Evolutionary conservation across 1,140 invertebrate species (phyloP).

Genomic region (Lucilia sericata): DNA sequence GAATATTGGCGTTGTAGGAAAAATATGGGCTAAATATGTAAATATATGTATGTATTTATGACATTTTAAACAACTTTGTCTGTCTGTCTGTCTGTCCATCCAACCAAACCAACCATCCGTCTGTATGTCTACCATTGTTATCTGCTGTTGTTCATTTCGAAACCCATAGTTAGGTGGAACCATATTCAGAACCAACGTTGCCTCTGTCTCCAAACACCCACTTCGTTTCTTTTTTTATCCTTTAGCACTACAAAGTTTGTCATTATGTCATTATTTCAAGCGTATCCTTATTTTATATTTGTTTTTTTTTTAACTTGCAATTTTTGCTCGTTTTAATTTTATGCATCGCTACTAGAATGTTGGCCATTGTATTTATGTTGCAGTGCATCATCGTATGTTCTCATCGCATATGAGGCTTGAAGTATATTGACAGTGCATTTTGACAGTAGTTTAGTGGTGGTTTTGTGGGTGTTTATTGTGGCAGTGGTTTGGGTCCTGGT

Average conservation of each 20-base stretch:
- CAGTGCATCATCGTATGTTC: too few relatives aligned
- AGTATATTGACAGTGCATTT: slow-evolving; percentile 16
- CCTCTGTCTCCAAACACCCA: neutral
- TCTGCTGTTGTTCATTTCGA: neutral
- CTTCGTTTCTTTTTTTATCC: neutral
- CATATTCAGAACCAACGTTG: too few relatives aligned
- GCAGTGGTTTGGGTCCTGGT: neutral
- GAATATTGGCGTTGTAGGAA: too few relatives aligned
- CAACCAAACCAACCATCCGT: too few relatives aligned
- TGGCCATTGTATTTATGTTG: neutral
- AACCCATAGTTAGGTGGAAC: neutral
- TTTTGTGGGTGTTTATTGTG: neutral
- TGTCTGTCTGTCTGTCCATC: too few relatives aligned
- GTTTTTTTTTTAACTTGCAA: neutral
- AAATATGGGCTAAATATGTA: neutral
- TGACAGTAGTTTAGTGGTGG: neutral
- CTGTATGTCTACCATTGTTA: neutral
- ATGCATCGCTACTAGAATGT: neutral
- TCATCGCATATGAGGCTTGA: neutral
- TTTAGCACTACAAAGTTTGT: neutral
- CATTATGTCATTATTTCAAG: slow-evolving; percentile 25
- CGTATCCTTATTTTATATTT: neutral
- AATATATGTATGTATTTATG: too few relatives aligned
- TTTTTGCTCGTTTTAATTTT: neutral
- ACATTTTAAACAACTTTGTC: too few relatives aligned